Conservation (phyloP, 2,797 vertebrate species). For the Brachyrhaphis roseni region DNA sequence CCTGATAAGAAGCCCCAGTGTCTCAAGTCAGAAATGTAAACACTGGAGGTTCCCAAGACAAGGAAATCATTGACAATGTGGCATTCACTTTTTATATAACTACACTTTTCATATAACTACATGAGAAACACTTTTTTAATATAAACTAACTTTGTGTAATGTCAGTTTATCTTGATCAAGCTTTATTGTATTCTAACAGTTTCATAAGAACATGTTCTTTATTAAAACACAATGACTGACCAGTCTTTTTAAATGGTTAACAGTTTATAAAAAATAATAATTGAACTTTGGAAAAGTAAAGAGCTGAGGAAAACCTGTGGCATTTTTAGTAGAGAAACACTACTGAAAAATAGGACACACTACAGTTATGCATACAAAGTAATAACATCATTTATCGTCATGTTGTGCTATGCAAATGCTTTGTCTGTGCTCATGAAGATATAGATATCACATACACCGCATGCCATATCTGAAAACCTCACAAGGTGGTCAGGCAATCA, state of each 20-base stretch:
- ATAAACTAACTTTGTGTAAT: background rate
- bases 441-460: background rate
- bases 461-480: background rate
- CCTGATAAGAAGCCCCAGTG: constrained; percentile 13
- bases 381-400: background rate
- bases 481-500: background rate
- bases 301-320: background rate
- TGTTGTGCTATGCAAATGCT: background rate
- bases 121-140: background rate
- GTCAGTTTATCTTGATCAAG: background rate
- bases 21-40: constrained; percentile 24
- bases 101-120: too few species aligned
- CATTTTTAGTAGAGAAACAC: background rate
- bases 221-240: background rate
- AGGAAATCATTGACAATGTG: background rate
- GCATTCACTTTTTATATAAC: background rate
- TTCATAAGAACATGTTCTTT: background rate
- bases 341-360: background rate
- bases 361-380: background rate
- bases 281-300: background rate
- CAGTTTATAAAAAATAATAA: background rate
- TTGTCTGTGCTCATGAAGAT: background rate
- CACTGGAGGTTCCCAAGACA: background rate
- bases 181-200: background rate
- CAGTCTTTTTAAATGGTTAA: background rate